Base-by-base conservation (phyloP, 2,797 vertebrate species). In the Hippocampus kuda region DNA sequence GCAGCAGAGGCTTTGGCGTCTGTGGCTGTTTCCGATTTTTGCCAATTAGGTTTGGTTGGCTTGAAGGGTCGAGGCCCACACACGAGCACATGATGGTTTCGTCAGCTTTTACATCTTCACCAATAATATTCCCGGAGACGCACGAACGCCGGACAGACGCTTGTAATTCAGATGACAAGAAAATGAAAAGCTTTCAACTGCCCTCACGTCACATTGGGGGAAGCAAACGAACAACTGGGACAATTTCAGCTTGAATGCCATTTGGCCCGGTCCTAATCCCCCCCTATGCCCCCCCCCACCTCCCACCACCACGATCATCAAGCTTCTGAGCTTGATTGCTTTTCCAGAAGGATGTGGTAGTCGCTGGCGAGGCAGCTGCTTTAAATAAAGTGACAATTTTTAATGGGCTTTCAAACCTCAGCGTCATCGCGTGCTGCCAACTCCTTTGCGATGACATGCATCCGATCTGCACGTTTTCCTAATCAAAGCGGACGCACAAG, bases 371-470 rank as follows among this genome's bases (percentile, higher is more conserved):
- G 82, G 77, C 88, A 87, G 84, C 78, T 87, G 84, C 89, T 91
- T 89, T 89, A 88, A 90, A 90, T 89, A 88, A 91, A 92, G 80
- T 79, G 74, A 86, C 89, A 90, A 84, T 89, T 88, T 91, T 91
- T 88, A 86, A 88, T 87, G 85, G 80, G 75, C 81, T 88, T 88
- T 88, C 81, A 85, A 84, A 90, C 85, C 89, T 88, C 85, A 88
- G 86, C 82, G 89, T 86, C 85, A 85, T 87, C 85, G 76, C 75
- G 78, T 81, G 81, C 85, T 82, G 88, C 88, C 90, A 89, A 89
- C 81, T 78, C 53, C 79, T 69, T 24, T 65, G 70, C 24, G 75
- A 74, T 83, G 89, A 91, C 85, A 73, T 16, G 42, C 69, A 78
- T 89, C 90, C 90, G 91, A 89, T 84, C 81, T 90, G 88, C 83